Evolutionary conservation across 2,797 vertebrate species (phyloP).

Genomic region (Cetoscarus ocellatus): DNA sequence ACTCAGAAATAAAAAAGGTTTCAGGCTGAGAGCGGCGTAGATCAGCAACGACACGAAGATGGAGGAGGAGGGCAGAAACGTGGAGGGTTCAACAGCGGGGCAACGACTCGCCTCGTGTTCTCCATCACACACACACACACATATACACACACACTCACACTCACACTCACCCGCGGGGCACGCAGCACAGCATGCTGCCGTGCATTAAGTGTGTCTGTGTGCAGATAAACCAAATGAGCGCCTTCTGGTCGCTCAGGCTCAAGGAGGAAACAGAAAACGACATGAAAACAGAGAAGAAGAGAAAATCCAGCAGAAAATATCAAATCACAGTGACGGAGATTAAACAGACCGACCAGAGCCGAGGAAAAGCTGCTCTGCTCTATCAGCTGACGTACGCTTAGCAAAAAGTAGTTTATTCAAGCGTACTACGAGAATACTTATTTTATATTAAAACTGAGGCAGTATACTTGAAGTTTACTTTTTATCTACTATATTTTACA

Average conservation of each 20-base stretch:
- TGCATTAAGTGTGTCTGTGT: constrained; percentile 60
- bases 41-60: constrained; percentile 55
- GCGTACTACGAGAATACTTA: too few species aligned
- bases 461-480: too few species aligned
- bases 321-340: too few species aligned
- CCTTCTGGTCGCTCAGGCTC: constrained; percentile 33
- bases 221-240: constrained; percentile 51
- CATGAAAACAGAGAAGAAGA: not conserved
- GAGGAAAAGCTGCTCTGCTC: too few species aligned
- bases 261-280: not conserved
- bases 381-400: too few species aligned
- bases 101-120: constrained; percentile 78
- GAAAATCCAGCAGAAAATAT: too few species aligned
- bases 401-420: too few species aligned
- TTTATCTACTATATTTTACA: too few species aligned
- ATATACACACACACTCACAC: constrained; percentile 42
- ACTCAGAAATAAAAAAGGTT: constrained; percentile 31
- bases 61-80: constrained; percentile 60
- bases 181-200: constrained; percentile 55
- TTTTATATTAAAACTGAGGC: too few species aligned
- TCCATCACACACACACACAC: constrained; percentile 76
- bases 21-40: constrained; percentile 20
- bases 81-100: constrained; percentile 82
- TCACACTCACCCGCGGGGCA: constrained; percentile 53
- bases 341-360: too few species aligned